Base-by-base conservation (phyloP, 37 sponge, comb jelly and placozoan species). In the Halisarca cf. caerulea region DNA sequence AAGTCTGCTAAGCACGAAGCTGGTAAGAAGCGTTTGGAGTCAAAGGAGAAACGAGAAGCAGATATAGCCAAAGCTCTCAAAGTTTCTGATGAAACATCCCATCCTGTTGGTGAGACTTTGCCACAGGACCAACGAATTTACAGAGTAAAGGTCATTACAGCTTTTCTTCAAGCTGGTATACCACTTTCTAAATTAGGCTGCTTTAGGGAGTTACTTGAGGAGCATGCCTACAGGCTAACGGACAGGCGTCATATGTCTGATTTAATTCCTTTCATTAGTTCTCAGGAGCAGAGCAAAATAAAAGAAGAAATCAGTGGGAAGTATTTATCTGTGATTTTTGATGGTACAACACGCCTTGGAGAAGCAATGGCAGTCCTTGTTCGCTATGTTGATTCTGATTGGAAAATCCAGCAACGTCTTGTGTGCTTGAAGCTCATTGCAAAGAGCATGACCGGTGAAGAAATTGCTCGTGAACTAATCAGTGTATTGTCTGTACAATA, bases 111-210 rank as follows among this genome's bases (percentile, higher is more conserved):
- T 28, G 88, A 88, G 66, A 82, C 37, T 17, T 78, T 82, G 15
- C 78, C 78, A n/a, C 30, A 33, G 17, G 62, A 15, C 58, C 58
- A 57, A 28, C 53, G 30, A 38, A 80, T 79, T 34, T 86, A 86
- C 44, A 20, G 83, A n/a, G 51, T 82, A 38, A 82, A 82, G 45
- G 88, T 80, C 70, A 83, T 88, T 37, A 82, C 88, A 9, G 62
- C 61, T 24, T 82, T 82, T 82, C 41, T 82, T 36, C 54, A 27
- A 82, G 61, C 82, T 60, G 83, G 79, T 32, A 51, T 88, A 11
- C 78, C 88, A 40, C 62, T 75, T 14, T 40, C 20, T 28, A 80
- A 87, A 47, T 28, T 87, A 21, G 75, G 81, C 59, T 18, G 57
- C 15, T 82, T 88, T 37, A 66, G 66, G 4, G 83, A 82, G 37